These are phyloP conservation scores for Sebastes iracundus DNA, from an alignment of 2,797 vertebrate genomes.

Conservation along the genomic window DNA sequence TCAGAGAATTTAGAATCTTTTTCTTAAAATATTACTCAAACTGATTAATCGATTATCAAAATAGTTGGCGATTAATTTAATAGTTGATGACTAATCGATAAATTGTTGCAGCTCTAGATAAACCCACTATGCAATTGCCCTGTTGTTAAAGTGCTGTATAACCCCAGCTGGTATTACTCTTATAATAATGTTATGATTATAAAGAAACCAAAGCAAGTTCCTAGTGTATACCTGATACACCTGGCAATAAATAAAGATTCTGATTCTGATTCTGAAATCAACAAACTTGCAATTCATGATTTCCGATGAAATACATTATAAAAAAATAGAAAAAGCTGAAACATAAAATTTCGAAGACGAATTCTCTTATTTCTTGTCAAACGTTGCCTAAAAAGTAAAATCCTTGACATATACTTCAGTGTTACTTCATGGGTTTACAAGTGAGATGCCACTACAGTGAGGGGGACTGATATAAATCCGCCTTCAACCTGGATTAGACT, in stretches of 20 bases:
- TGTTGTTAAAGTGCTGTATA: neutral
- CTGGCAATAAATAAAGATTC: no score
- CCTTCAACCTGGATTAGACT: neutral
- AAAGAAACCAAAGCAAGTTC: no score
- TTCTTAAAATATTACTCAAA: no score
- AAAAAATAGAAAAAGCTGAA: no score
- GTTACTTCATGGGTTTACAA: neutral
- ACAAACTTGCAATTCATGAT: neutral
- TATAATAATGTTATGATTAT: neutral
- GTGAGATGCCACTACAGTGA: neutral
- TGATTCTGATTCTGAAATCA: neutral
- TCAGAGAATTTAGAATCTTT: no score
- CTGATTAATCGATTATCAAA: no score
- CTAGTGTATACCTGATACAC: no score
- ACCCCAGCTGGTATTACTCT: neutral
- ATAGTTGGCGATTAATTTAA: no score
- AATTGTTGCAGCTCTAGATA: neutral
- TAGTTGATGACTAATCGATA: no score
- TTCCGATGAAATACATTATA: neutral
- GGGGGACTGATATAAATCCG: neutral
- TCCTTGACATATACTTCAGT: neutral
- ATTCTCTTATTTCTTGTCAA: neutral
- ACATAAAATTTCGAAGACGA: neutral
- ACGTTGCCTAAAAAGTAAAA: neutral
- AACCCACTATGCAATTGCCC: neutral